phyloP scores from a whole-genome alignment of 2,888 invertebrate genomes.

The Chaetogeoica ovagalla region DNA sequence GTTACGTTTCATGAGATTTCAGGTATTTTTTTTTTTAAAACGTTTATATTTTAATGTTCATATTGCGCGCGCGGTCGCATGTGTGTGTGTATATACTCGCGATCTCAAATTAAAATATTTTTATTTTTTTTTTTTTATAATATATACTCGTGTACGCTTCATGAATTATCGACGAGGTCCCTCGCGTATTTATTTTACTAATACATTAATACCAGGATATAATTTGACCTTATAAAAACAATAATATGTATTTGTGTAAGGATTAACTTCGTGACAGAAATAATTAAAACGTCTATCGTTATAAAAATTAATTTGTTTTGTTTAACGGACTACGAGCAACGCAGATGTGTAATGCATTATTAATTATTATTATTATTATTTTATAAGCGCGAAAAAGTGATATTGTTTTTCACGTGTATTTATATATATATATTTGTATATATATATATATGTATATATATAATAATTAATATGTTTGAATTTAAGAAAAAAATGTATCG shows the following conservation, averaged over 20 bases:
- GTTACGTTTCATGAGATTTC: no score
- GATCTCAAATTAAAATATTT: background rate
- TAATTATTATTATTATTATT: no score
- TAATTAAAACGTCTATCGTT: background rate
- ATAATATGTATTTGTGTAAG: background rate
- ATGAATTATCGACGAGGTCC: background rate
- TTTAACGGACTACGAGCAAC: background rate
- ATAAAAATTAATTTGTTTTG: background rate
- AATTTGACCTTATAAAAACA: conserved; percentile 5
- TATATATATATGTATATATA: no score
- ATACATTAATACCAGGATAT: background rate
- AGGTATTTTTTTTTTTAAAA: no score
- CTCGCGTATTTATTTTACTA: background rate
- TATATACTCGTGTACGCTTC: background rate
- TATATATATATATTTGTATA: background rate
- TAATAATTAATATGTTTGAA: no score
- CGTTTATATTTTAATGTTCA: no score
- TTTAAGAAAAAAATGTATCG: background rate
- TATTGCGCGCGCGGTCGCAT: no score
- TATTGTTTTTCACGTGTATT: no score
- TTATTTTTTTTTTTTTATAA: no score
- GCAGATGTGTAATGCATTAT: background rate
- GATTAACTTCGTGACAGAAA: conserved; percentile 8
- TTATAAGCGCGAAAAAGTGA: no score
- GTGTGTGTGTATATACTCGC: no score